Conservation (phyloP, 1,140 invertebrate species). For the Andricus grossulariae region DNA sequence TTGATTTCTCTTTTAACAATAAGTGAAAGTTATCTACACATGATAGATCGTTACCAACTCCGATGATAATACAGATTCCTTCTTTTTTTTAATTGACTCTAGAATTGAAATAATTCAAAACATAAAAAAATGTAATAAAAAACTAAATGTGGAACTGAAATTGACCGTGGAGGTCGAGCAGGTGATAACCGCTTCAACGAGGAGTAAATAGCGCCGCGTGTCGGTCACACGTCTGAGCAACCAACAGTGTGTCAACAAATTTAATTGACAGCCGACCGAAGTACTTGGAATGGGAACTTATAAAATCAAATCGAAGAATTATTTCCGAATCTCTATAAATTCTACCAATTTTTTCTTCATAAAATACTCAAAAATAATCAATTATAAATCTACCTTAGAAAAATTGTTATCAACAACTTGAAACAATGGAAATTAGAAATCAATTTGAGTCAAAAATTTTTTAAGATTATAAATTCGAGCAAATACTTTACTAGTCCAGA, state of each 20-base stretch:
- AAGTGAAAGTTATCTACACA: too few relatives aligned
- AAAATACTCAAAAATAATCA: too few relatives aligned
- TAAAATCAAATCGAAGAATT: background rate
- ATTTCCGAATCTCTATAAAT: too few relatives aligned
- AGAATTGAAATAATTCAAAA: background rate
- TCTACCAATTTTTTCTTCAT: too few relatives aligned
- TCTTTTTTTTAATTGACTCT: too few relatives aligned
- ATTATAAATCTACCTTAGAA: too few relatives aligned
- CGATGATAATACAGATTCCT: too few relatives aligned
- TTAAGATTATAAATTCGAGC: background rate
- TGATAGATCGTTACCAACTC: too few relatives aligned
- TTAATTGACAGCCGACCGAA: slow-evolving; percentile 56
- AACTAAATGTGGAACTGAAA: background rate
- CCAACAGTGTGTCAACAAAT: slow-evolving; percentile 49
- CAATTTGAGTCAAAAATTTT: slow-evolving; percentile 24
- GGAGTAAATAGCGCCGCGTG: slow-evolving; percentile 63
- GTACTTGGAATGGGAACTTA: background rate
- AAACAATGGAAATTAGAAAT: too few relatives aligned
- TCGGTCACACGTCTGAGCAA: slow-evolving; percentile 48
- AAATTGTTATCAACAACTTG: too few relatives aligned
- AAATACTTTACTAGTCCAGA: background rate
- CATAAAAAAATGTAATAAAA: slow-evolving; percentile 13
- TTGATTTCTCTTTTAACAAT: too few relatives aligned
- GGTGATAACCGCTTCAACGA: slow-evolving; percentile 46
- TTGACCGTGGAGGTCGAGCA: slow-evolving; percentile 29